phyloP scores from a whole-genome alignment of 1,140 invertebrate genomes.

The Pachypeltis micranthus region DNA sequence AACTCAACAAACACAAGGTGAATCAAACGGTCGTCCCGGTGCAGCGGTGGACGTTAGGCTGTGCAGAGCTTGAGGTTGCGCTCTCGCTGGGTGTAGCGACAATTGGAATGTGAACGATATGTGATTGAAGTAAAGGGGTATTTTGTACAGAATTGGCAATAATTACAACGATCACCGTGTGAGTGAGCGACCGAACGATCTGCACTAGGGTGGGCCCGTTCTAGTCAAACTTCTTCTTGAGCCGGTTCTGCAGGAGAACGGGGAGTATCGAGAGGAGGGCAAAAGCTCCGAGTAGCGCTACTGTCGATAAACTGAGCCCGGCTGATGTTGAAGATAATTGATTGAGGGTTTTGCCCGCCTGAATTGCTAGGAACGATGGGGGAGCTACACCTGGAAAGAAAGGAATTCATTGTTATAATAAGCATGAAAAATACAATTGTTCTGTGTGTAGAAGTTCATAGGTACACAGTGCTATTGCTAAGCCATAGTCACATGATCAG shows the following conservation, averaged over 20 bases:
- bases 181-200: conserved; percentile 11
- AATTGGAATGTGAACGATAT: not conserved
- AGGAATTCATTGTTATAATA: too few species aligned
- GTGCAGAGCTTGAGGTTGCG: too few species aligned
- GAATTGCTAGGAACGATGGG: conserved; percentile 93
- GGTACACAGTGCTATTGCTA: too few species aligned
- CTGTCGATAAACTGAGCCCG: conserved; percentile 78
- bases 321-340: conserved; percentile 80
- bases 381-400: conserved; percentile 83
- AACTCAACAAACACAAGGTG: too few species aligned
- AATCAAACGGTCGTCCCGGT: conserved; percentile 1
- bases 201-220: conserved; percentile 13
- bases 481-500: too few species aligned
- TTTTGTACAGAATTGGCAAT: conserved; percentile 12
- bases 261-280: conserved; percentile 78
- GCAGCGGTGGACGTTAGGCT: not conserved
- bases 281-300: conserved; percentile 62
- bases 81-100: not conserved
- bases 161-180: conserved; percentile 14
- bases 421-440: too few species aligned
- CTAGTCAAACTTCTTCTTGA: conserved; percentile 70
- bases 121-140: not conserved
- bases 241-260: conserved; percentile 74
- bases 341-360: conserved; percentile 92
- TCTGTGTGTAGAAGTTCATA: too few species aligned